These are phyloP conservation scores for Siderastrea radians DNA, from an alignment of 92 coral and sea anemone species.

Conservation along the genomic window DNA sequence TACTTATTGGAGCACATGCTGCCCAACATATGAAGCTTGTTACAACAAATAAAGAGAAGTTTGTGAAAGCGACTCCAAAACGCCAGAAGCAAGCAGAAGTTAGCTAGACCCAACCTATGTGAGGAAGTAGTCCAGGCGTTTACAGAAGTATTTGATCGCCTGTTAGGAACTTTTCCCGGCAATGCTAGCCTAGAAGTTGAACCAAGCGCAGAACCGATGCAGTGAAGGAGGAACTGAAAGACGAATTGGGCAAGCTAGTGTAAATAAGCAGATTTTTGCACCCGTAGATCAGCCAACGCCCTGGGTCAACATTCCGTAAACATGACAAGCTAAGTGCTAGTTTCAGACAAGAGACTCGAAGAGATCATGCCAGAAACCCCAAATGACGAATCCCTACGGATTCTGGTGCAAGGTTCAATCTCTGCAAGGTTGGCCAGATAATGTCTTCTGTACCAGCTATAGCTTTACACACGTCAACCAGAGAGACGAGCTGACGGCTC, in stretches of 20 bases:
- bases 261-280: constrained; percentile 23
- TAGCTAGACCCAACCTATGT: neutral
- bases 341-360: neutral
- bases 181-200: constrained; percentile 37
- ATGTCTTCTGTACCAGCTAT: neutral
- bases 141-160: constrained; percentile 51
- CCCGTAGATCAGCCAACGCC: constrained; percentile 65
- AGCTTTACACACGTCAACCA: neutral
- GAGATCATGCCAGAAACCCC: neutral
- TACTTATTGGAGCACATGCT: constrained; percentile 62
- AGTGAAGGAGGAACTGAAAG: constrained; percentile 49
- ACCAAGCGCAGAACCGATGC: constrained; percentile 48
- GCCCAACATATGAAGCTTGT: constrained; percentile 48
- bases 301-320: constrained; percentile 63
- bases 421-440: constrained; percentile 41
- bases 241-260: constrained; percentile 35
- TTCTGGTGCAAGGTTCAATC: neutral
- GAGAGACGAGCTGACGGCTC: too few relatives aligned
- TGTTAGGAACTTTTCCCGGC: constrained; percentile 58
- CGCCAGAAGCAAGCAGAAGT: constrained; percentile 36
- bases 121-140: constrained; percentile 28
- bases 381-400: neutral
- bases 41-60: constrained; percentile 50
- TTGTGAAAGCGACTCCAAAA: constrained; percentile 20
- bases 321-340: neutral